Evolutionary conservation across 1,140 invertebrate genomes (phyloP).

Genomic region (Drosophila eugracilis): DNA sequence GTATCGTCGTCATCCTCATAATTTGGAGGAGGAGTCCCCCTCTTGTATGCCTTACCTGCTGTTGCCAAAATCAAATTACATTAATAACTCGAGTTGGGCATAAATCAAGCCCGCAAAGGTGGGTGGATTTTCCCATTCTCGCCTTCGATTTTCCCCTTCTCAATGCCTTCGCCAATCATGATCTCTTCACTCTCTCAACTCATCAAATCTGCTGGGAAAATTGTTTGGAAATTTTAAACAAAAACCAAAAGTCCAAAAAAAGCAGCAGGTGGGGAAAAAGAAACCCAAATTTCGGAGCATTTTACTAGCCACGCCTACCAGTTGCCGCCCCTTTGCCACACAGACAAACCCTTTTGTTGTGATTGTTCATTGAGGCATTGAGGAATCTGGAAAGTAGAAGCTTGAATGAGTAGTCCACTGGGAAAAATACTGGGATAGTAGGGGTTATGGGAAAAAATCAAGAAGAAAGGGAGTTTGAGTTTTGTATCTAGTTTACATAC

Average conservation of each 20-base stretch:
- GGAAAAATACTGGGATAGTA: too few relatives aligned
- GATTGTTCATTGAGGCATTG: slow-evolving; percentile 71
- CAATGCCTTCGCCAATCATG: neutral
- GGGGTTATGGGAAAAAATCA: too few relatives aligned
- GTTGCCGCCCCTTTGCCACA: slow-evolving; percentile 6
- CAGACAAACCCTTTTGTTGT: slow-evolving; percentile 32
- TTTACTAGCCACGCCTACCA: slow-evolving; percentile 44
- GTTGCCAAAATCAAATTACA: slow-evolving; percentile 69
- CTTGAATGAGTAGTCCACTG: slow-evolving; percentile 18
- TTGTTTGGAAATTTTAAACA: slow-evolving; percentile 51
- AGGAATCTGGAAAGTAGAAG: slow-evolving; percentile 21
- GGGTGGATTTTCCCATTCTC: slow-evolving; percentile 2
- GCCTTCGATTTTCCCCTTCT: neutral
- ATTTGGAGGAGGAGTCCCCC: slow-evolving; percentile 10
- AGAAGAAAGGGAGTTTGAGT: too few relatives aligned
- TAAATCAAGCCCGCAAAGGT: slow-evolving; percentile 51
- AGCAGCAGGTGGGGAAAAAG: slow-evolving; percentile 26
- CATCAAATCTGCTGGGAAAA: slow-evolving; percentile 28
- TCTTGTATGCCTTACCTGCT: slow-evolving; percentile 44
- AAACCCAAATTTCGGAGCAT: slow-evolving; percentile 46
- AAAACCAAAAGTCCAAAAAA: slow-evolving; percentile 26
- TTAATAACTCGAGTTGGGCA: slow-evolving; percentile 70
- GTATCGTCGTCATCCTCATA: slow-evolving; percentile 12
- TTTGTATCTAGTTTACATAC: too few relatives aligned
- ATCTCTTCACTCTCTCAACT: neutral